Base-by-base conservation (phyloP, 2,113 vertebrate genomes). In the Anthoscopus minutus region DNA sequence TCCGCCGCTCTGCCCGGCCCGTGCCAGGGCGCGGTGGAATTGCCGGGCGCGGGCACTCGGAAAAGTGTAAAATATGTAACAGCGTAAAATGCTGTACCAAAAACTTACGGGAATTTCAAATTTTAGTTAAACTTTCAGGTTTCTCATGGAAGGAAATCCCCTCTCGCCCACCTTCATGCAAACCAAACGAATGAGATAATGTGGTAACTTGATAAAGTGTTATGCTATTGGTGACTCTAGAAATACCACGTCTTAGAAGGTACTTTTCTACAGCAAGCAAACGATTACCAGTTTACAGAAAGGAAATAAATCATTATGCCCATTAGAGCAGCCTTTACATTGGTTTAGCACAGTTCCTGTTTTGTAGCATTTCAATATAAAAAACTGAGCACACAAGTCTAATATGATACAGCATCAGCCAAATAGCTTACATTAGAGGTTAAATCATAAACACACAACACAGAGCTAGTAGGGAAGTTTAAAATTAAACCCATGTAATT, bases 201-300 rank as follows among this genome's bases (percentile, higher is more conserved):
- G 37, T 17, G 31, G 13, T 8, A 38, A 37, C 15, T 33, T 15
- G 15, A 24, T 17, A 9, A 72, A 50, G 7, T 2, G 5, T 35
- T 47, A 23, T 0, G 5, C 18, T 51, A 1, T 1, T 7, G 0
- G 21, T 8, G 11, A 44, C 24, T 57, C 64, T 15, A 19, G 23
- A 80, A 65, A 69, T 56, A 22, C 6, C n/a, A 9, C 16, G 14
- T 76, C 60, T 69, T 54, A 37, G 21, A 88, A 50, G 6, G 24
- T 33, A 24, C 22, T 81, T 30, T 38, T 50, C 69, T 45, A 62
- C 31, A 76, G 54, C 65, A 79, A 84, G 35, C 25, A 25, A 95
- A 50, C 24, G 13, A 38, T 15, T 35, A 69, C 9, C 33, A 57
- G n/a, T 12, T 72, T 33, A 80, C 54, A 77, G 37, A 64, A 54